Evolutionary conservation across 2,888 invertebrate species (phyloP), one percentile per base, ranked within the genome.

Genomic region (Phortica magna): DNA sequence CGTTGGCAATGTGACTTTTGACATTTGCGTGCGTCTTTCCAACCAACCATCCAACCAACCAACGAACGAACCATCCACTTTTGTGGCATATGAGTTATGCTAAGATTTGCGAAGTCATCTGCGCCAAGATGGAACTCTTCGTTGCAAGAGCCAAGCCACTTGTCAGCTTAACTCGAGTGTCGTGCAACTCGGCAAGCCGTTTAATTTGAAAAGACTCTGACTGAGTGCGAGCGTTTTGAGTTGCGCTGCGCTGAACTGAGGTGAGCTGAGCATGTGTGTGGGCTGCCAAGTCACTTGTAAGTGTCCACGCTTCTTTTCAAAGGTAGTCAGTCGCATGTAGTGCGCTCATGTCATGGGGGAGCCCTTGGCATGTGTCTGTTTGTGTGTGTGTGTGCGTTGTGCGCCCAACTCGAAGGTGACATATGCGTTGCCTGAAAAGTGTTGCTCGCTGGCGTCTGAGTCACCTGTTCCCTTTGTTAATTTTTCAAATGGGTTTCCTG

Each of bases 401-500:
- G 31, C 31, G n/a, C n/a, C n/a, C n/a, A n/a, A n/a, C n/a, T n/a
- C n/a, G 31, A 31, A 31, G 31, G 31, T 31, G 31, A 31, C 31
- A 31, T 31, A 31, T 31, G 31, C 31, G 31, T 2, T 31, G 5
- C 2, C 31, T 31, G 31, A 53, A 53, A n/a, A 12, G 53, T 53
- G 19, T 17, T 57, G 57, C 57, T n/a, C 31, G 31, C 31, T 31
- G 31, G 31, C 31, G 73, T 57, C 76, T 12, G 17, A 19, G 48
- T 77, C 82, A 87, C 80, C 84, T 85, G 82, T 78, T 82, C 77
- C 78, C 82, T 86, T 84, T 83, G 81, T 88, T 88, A 88, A 88
- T 89, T 88, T 88, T 77, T 82, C 80, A 88, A 88, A 89, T 89
- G 89, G 82, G 75, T 79, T 79, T 79, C 75, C 17, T 31, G 74